Conservation (phyloP, 2,888 invertebrate genomes). For the Napeogenes inachia region DNA sequence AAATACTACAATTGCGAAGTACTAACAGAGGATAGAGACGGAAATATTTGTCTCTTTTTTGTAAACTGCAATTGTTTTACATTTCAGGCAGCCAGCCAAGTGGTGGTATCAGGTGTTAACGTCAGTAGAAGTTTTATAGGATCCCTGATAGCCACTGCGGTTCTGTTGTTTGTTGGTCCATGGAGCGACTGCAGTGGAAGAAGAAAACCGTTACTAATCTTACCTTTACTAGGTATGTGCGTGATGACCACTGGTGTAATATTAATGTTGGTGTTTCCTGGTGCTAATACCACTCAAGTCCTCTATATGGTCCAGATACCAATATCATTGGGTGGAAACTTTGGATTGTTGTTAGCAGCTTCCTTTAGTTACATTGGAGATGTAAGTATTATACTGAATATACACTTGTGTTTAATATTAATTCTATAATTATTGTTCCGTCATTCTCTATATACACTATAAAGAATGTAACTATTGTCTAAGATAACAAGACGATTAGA, state of each 20-base stretch:
- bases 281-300: conserved; percentile 61
- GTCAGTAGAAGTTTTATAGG: conserved; percentile 77
- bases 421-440: too few species aligned
- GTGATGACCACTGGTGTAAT: conserved; percentile 68
- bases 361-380: conserved; percentile 88
- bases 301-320: conserved; percentile 75
- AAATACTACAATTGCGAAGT: neutral
- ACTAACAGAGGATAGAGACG: too few species aligned
- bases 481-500: neutral
- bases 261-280: conserved; percentile 62
- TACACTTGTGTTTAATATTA: too few species aligned
- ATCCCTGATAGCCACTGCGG: conserved; percentile 77
- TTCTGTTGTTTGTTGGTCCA: conserved; percentile 78
- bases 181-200: conserved; percentile 80
- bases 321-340: conserved; percentile 83
- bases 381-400: conserved; percentile 68
- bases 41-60: neutral
- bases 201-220: conserved; percentile 75
- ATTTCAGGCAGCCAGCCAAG: conserved; percentile 69
- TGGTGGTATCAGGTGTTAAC: conserved; percentile 81
- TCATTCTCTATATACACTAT: conserved; percentile 4
- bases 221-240: conserved; percentile 76
- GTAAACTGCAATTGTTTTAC: neutral
- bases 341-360: conserved; percentile 84
- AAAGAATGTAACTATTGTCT: neutral